These are phyloP conservation scores for Bugulina stolonifera DNA, from an alignment of 2,888 invertebrate species.

Conservation along the genomic window DNA sequence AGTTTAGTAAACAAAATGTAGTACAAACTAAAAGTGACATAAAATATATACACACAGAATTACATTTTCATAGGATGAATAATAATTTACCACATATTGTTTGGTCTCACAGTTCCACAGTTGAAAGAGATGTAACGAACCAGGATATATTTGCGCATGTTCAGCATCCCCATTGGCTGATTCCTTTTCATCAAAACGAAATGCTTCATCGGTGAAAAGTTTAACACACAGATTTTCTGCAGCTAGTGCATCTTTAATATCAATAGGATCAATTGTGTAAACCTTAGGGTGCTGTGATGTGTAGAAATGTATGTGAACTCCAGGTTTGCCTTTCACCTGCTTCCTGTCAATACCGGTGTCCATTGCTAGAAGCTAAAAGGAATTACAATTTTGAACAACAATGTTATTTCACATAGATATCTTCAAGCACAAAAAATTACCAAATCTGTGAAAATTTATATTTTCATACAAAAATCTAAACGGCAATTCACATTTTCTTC, in stretches of 20 bases:
- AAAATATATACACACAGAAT: not conserved
- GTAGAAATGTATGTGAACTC: constrained; percentile 17
- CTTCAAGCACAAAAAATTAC: too few relatives aligned
- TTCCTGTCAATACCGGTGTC: constrained; percentile 8
- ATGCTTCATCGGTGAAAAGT: not conserved
- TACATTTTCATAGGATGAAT: not conserved
- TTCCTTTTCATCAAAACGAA: constrained; percentile 16
- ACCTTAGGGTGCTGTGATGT: constrained; percentile 1
- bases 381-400: too few relatives aligned
- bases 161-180: not conserved
- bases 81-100: not conserved
- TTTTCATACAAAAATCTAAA: too few relatives aligned
- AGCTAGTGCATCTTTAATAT: not conserved
- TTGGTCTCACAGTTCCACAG: not conserved
- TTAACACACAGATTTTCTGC: not conserved
- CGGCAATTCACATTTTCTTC: too few relatives aligned
- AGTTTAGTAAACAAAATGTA: not conserved
- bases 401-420: too few relatives aligned
- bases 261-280: not conserved
- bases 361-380: too few relatives aligned
- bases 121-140: constrained; percentile 6
- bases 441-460: too few relatives aligned
- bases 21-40: not conserved
- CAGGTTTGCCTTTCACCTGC: not conserved
- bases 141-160: not conserved